Conservation (phyloP, 2,888 invertebrate genomes). For the Polymixis flavicincta region DNA sequence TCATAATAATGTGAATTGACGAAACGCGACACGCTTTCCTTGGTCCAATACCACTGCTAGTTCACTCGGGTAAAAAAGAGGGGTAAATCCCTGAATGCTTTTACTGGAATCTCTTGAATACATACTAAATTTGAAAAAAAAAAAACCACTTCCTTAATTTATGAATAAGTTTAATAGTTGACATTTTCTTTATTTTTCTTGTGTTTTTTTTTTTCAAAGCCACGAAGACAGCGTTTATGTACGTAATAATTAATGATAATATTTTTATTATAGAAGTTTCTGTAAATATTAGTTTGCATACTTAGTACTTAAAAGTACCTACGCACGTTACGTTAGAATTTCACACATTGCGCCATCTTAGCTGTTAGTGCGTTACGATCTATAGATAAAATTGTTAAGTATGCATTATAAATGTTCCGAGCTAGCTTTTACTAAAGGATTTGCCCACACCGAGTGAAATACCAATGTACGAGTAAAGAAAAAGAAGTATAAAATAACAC, state of each 20-base stretch:
- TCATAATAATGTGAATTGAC: not conserved
- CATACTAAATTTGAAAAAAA: too few species aligned
- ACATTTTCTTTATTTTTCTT: too few species aligned
- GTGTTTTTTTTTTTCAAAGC: not conserved
- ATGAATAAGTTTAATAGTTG: too few species aligned
- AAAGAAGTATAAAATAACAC: not conserved
- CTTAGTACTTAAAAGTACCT: slow-evolving; percentile 36
- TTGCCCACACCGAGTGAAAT: slow-evolving; percentile 3
- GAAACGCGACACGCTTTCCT: too few species aligned
- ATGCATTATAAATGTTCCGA: slow-evolving; percentile 44
- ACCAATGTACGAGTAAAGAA: not conserved
- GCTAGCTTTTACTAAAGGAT: slow-evolving; percentile 17
- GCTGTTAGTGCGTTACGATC: slow-evolving; percentile 43
- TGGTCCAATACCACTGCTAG: not conserved
- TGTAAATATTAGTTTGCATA: slow-evolving; percentile 37
- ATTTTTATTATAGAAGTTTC: slow-evolving; percentile 19
- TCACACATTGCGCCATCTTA: slow-evolving; percentile 56
- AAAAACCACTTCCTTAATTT: too few species aligned
- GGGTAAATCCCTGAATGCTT: too few species aligned
- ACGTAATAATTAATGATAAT: not conserved
- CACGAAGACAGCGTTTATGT: not conserved
- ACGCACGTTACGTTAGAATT: slow-evolving; percentile 57
- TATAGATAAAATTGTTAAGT: slow-evolving; percentile 56
- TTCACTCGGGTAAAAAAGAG: too few species aligned
- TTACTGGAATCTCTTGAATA: too few species aligned